Percentiles rank a stretch among this genome's conserved stretches.
Evolutionary conservation across 2,888 invertebrate species (phyloP).

Genomic region (Lacanobia wlatinum): DNA sequence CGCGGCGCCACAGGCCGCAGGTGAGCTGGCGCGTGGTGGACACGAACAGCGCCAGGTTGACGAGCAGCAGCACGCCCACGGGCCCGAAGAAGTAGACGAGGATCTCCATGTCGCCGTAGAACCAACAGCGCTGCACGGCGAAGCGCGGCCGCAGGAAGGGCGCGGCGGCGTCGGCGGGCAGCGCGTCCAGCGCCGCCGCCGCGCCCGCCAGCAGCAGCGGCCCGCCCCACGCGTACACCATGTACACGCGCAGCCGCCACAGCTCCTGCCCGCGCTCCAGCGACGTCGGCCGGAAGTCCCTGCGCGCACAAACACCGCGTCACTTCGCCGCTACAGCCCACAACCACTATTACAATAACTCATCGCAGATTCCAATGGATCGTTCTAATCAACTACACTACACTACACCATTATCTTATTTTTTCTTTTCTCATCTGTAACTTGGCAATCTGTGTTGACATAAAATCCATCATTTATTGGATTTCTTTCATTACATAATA

Average conservation of each 20-base stretch:
- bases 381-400: no score
- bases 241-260: constrained; percentile 94
- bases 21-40: constrained; percentile 96
- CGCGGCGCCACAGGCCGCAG: constrained; percentile 96
- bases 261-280: constrained; percentile 96
- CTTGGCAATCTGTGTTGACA: no score
- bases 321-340: background rate
- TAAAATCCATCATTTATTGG: no score
- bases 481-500: no score
- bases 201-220: constrained; percentile 94
- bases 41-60: constrained; percentile 95
- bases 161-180: constrained; percentile 90
- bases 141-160: constrained; percentile 94
- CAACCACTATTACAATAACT: background rate
- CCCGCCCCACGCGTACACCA: constrained; percentile 96
- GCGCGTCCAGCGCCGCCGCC: constrained; percentile 93
- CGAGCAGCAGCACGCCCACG: constrained; percentile 94
- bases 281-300: constrained; percentile 96
- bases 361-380: no score
- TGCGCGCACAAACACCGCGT: constrained; percentile 73
- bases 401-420: no score
- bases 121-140: constrained; percentile 95
- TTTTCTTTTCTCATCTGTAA: no score
- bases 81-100: constrained; percentile 96
- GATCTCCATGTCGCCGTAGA: constrained; percentile 95